Evolutionary conservation across 1,140 invertebrate species (phyloP), one percentile per base, ranked within the genome.

Genomic region (Teleopsis dalmanni): DNA sequence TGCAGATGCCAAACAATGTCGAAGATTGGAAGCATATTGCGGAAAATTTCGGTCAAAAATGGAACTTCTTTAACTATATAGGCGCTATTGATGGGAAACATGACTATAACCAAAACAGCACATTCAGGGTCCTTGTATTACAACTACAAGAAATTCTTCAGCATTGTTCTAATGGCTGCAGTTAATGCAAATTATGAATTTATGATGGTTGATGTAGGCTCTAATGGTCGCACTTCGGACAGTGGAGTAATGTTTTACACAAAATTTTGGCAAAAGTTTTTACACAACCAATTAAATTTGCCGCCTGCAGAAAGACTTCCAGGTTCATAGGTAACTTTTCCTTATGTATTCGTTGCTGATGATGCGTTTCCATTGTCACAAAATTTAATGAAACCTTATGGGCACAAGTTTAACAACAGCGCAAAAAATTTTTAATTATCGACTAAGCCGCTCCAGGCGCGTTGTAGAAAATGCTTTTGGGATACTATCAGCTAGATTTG

Each of bases 251-350:
- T 67, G 40, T 48, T 53, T 40, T 38, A 57, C 6, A 29, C 6
- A 27, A 53, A 25, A 50, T 57, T 53, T 51, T 53, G 80, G 82
- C 52, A 62, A 60, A 29, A 52, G 66, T 14, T 75, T 4, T 33
- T 4, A 16, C 18, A 47, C 2, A 21, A 36, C 14, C 14, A n/a
- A 14, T 23, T 35, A 4, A n/a, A 36, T n/a, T 18, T 5, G n/a
- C 43, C 41, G 26, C 3, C 3, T 38, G n/a, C 34, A 27, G 16
- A 34, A 22, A 14, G 19, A 23, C 13, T 41, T 27, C 16, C 26
- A 13, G 36, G 82, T 57, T 80, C 81, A 58, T 76, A 77, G 48
- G 78, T 78, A 61, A 80, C 81, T 51, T 34, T 64, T 33, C 58
- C 66, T 29, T 65, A 69, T 50, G 54, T 68, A 25, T 59, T 78